A percentile compares a stretch with the other conserved stretches of the same genome.
Conservation (phyloP, 2,888 invertebrate genomes). For the Unio delphinus region DNA sequence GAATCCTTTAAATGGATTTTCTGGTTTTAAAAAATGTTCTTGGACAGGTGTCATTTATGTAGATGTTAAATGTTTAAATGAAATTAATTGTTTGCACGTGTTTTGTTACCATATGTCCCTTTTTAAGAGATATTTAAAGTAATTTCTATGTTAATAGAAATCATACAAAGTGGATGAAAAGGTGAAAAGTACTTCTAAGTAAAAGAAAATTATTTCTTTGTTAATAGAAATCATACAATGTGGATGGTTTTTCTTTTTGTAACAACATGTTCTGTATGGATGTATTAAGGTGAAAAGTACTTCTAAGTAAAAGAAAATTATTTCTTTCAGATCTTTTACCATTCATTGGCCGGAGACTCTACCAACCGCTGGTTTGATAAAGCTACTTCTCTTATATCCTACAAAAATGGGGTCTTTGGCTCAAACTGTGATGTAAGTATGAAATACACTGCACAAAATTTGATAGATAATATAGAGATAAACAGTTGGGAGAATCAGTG, state of each 20-base stretch:
- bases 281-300: background rate
- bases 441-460: background rate
- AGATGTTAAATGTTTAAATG: too few species aligned
- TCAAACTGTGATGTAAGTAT: constrained; percentile 75
- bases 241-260: too few species aligned
- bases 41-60: too few species aligned
- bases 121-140: too few species aligned
- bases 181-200: background rate
- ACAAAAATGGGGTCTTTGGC: constrained; percentile 74
- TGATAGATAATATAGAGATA: background rate
- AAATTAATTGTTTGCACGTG: too few species aligned
- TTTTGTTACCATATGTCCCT: too few species aligned
- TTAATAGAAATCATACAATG: too few species aligned
- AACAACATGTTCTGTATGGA: too few species aligned
- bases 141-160: too few species aligned
- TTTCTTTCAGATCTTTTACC: constrained; percentile 62
- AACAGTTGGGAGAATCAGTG: background rate
- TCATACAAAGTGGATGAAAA: too few species aligned
- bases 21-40: too few species aligned
- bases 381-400: constrained; percentile 73
- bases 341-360: constrained; percentile 74
- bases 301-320: background rate
- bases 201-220: background rate
- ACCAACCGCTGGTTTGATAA: constrained; percentile 78
- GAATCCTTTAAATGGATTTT: too few species aligned